These are phyloP conservation scores for Hymenochirus boettgeri DNA, from an alignment of 2,113 vertebrate genomes.

Conservation along the genomic window DNA sequence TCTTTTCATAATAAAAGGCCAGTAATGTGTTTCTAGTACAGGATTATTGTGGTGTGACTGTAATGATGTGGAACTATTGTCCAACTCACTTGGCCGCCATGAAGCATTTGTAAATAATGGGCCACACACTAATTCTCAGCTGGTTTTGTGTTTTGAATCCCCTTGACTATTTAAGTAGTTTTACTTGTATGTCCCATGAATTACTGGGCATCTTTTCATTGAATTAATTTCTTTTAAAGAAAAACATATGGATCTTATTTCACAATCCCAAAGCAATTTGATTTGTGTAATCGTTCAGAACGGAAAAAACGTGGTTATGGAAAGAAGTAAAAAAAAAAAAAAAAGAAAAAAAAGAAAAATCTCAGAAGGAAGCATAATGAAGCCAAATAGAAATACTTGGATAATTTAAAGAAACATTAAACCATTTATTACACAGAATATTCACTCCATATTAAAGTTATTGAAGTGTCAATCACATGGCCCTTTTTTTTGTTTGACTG, in stretches of 20 bases:
- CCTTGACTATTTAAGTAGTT: not conserved
- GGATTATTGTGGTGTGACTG: not conserved
- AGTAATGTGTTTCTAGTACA: not conserved
- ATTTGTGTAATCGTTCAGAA: slow-evolving; percentile 15
- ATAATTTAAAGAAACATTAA: slow-evolving; percentile 5
- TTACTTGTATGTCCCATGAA: slow-evolving; percentile 12
- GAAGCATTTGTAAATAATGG: not conserved
- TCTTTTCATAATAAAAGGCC: too few species aligned
- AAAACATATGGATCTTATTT: slow-evolving; percentile 33
- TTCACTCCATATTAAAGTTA: slow-evolving; percentile 7
- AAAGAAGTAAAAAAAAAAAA: not conserved
- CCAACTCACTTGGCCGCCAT: not conserved
- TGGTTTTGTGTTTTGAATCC: not conserved
- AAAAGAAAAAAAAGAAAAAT: not conserved
- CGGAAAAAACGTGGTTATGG: slow-evolving; percentile 22
- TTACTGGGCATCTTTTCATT: slow-evolving; percentile 24
- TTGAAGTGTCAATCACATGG: not conserved
- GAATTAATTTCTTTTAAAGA: slow-evolving; percentile 21
- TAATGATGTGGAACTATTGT: not conserved
- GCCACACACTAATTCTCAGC: slow-evolving; percentile 12
- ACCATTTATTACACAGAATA: slow-evolving; percentile 5
- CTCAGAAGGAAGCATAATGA: slow-evolving; percentile 2
- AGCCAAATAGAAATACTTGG: not conserved
- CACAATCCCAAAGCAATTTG: slow-evolving; percentile 9
- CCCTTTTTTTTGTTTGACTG: not conserved